Percentiles rank a stretch among this genome's conserved stretches.
phyloP scores from a whole-genome alignment of 2,888 invertebrate genomes.

The Drosophila prolongata region DNA sequence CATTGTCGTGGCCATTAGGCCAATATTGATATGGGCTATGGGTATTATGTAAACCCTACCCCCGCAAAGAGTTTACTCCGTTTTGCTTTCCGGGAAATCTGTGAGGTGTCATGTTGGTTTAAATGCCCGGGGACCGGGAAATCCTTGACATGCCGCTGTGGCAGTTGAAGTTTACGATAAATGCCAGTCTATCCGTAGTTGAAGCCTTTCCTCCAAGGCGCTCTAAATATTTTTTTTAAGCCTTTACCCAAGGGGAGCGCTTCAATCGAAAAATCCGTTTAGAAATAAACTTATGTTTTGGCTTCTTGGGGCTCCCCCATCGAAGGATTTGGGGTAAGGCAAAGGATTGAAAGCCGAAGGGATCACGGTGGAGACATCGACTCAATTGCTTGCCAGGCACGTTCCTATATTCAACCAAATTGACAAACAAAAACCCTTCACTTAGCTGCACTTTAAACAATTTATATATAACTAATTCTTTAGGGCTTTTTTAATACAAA shows the following conservation, averaged over 20 bases:
- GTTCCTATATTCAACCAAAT: constrained; percentile 55
- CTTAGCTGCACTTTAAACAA: constrained; percentile 15
- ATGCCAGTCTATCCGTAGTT: constrained; percentile 66
- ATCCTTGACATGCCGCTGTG: constrained; percentile 75
- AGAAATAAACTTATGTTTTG: constrained; percentile 55
- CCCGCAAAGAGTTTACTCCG: neutral
- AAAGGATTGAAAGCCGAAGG: constrained; percentile 46
- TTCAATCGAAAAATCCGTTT: constrained; percentile 46
- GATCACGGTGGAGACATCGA: constrained; percentile 39
- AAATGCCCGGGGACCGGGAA: constrained; percentile 68
- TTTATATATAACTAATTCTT: neutral
- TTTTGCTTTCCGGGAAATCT: constrained; percentile 17
- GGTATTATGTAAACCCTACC: constrained; percentile 21
- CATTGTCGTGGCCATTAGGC: constrained; percentile 57
- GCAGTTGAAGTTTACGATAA: constrained; percentile 80
- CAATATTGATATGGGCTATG: constrained; percentile 61
- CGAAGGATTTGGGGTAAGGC: constrained; percentile 9
- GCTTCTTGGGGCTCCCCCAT: constrained; percentile 9
- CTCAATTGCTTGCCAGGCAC: constrained; percentile 46
- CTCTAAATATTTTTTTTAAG: constrained; percentile 71
- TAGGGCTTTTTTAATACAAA: too few relatives aligned
- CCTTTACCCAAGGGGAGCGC: constrained; percentile 19
- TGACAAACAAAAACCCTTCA: constrained; percentile 58
- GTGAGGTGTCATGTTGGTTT: constrained; percentile 77
- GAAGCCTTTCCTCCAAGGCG: constrained; percentile 53